Conservation (phyloP, 2,113 vertebrate genomes). For the Raja brachyura region DNA sequence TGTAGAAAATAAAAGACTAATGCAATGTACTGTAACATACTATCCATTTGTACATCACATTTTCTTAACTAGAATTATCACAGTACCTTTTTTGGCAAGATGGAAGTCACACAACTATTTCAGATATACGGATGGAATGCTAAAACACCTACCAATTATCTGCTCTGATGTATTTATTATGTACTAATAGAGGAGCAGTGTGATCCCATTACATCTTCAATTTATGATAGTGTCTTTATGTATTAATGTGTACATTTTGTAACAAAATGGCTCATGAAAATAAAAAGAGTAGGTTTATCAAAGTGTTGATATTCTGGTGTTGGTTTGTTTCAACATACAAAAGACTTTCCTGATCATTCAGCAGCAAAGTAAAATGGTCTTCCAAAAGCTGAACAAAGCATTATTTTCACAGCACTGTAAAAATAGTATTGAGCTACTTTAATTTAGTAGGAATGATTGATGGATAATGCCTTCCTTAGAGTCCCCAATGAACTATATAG, state of each 20-base stretch:
- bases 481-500: neutral
- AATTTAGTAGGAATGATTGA: neutral
- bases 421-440: neutral
- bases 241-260: constrained; percentile 65
- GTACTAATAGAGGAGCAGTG: constrained; percentile 63
- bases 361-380: neutral
- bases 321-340: constrained; percentile 1
- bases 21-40: neutral
- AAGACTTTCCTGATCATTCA: neutral
- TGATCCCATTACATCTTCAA: constrained; percentile 67
- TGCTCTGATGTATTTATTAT: constrained; percentile 59
- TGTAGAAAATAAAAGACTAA: neutral
- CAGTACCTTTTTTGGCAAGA: constrained; percentile 50
- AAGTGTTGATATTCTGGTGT: neutral
- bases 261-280: constrained; percentile 52
- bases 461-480: no score
- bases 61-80: constrained; percentile 46
- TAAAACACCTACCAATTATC: constrained; percentile 53
- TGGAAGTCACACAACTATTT: constrained; percentile 65
- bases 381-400: neutral
- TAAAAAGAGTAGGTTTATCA: constrained; percentile 48
- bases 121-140: constrained; percentile 62
- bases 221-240: constrained; percentile 58
- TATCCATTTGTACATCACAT: constrained; percentile 33
- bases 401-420: neutral